phyloP scores from a whole-genome alignment of 2,113 vertebrate species.

The Tachycineta bicolor region DNA sequence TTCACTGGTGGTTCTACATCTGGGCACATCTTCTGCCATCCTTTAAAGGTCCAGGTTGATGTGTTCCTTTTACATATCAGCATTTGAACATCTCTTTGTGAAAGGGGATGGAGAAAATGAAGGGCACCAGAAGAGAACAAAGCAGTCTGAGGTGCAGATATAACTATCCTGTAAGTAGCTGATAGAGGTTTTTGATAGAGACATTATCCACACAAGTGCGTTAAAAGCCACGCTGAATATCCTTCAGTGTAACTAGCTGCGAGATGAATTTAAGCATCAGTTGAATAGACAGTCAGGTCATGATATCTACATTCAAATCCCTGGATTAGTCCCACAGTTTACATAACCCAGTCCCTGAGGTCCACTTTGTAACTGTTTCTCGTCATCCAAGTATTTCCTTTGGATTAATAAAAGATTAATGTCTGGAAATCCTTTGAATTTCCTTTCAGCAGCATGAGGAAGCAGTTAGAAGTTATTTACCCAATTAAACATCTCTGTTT shows the following conservation, averaged over 20 bases:
- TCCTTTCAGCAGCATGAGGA: neutral
- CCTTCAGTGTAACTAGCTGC: neutral
- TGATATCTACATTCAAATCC: neutral
- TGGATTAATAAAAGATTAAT: constrained; percentile 38
- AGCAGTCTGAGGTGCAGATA: neutral
- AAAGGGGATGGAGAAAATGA: neutral
- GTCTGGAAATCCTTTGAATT: constrained; percentile 22
- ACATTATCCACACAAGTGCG: neutral
- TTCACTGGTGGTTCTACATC: neutral
- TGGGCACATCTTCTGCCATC: neutral
- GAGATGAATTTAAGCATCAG: neutral
- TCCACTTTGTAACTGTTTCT: constrained; percentile 12
- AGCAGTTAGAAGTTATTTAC: constrained; percentile 2
- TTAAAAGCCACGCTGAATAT: neutral
- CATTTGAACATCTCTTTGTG: neutral
- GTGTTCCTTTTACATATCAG: neutral
- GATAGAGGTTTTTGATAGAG: neutral
- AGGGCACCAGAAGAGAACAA: neutral
- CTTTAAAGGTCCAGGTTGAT: neutral
- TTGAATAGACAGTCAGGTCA: neutral
- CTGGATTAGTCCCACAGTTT: constrained; percentile 1
- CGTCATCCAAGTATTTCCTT: constrained; percentile 31
- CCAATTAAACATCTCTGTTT: constrained; percentile 2
- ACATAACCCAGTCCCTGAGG: neutral
- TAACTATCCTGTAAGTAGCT: neutral